A percentile compares a stretch with the other conserved stretches of the same genome.
Conservation (phyloP, 92 coral and sea anemone genomes). For the Galaxea fascicularis region DNA sequence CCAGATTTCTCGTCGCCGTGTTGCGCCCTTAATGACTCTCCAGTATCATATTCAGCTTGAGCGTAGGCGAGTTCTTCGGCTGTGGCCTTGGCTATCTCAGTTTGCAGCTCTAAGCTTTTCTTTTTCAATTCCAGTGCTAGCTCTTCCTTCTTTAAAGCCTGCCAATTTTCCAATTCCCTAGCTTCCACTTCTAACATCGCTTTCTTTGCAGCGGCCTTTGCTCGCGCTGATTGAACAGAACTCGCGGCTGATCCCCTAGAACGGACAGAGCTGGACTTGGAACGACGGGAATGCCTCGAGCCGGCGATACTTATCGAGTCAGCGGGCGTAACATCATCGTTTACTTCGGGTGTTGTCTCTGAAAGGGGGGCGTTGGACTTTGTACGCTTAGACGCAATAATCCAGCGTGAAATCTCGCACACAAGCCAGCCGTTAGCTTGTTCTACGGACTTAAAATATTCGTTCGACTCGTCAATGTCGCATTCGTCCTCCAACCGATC, state of each 20-base stretch:
- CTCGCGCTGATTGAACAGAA: constrained; percentile 26
- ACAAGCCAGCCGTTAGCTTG: constrained; percentile 1
- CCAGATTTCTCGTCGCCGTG: background rate
- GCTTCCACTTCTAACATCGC: constrained; percentile 60
- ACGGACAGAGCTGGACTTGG: background rate
- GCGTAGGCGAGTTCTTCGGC: constrained; percentile 33
- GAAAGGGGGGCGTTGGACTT: constrained; percentile 3
- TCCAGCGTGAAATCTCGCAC: constrained; percentile 28
- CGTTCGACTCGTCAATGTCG: constrained; percentile 31
- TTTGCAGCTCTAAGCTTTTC: constrained; percentile 14
- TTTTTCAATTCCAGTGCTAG: background rate
- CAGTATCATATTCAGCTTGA: background rate
- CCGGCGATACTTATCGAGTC: constrained; percentile 3
- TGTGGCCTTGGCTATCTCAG: constrained; percentile 15
- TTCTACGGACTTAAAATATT: constrained; percentile 19
- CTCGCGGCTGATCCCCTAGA: background rate
- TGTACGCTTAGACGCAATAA: background rate
- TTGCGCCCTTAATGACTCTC: background rate
- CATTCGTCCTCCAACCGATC: constrained; percentile 8
- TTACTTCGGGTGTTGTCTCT: background rate
- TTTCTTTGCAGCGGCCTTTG: constrained; percentile 48
- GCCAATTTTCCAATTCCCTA: constrained; percentile 12
- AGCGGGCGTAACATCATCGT: background rate
- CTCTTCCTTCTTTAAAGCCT: constrained; percentile 8
- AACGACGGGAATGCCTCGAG: constrained; percentile 22